These are phyloP conservation scores for Phaethornis superciliosus DNA, from an alignment of 2,113 vertebrate genomes.

Conservation along the genomic window DNA sequence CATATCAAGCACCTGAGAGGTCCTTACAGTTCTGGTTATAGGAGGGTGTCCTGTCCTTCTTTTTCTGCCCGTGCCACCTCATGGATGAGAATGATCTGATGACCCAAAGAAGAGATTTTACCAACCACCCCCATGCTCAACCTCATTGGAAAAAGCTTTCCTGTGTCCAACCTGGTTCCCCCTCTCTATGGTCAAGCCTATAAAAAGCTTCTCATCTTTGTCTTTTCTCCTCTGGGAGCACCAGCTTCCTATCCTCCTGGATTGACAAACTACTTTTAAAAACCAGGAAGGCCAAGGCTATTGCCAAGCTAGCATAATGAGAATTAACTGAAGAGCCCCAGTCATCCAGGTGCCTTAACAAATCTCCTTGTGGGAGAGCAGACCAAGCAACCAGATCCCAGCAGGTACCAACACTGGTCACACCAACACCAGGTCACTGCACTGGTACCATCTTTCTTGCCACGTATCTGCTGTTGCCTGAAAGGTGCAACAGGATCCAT, in stretches of 20 bases:
- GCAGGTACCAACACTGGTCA: not conserved
- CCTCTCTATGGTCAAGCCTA: not conserved
- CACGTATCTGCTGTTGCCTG: constrained; percentile 13
- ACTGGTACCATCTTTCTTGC: not conserved
- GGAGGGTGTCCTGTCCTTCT: not conserved
- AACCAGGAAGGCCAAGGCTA: not conserved
- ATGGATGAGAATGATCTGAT: not conserved
- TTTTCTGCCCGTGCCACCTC: not conserved
- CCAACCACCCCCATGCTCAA: not conserved
- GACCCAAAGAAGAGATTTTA: not conserved
- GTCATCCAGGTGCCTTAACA: constrained; percentile 58
- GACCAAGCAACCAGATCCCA: not conserved
- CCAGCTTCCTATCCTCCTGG: not conserved
- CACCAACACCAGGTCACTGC: not conserved
- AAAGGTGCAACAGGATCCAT: not conserved
- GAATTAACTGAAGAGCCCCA: not conserved
- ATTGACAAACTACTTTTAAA: not conserved
- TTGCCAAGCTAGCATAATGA: not conserved
- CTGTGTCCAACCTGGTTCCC: not conserved
- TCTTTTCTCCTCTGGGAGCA: not conserved
- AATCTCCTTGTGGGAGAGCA: not conserved
- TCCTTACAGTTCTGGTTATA: not conserved
- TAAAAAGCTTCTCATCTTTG: not conserved
- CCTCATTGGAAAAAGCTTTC: not conserved
- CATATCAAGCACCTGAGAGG: not conserved